Percentiles rank a stretch among this genome's conserved stretches.
These are phyloP conservation scores for Eolophus roseicapilla DNA, from an alignment of 2,113 vertebrate species.

Conservation along the genomic window DNA sequence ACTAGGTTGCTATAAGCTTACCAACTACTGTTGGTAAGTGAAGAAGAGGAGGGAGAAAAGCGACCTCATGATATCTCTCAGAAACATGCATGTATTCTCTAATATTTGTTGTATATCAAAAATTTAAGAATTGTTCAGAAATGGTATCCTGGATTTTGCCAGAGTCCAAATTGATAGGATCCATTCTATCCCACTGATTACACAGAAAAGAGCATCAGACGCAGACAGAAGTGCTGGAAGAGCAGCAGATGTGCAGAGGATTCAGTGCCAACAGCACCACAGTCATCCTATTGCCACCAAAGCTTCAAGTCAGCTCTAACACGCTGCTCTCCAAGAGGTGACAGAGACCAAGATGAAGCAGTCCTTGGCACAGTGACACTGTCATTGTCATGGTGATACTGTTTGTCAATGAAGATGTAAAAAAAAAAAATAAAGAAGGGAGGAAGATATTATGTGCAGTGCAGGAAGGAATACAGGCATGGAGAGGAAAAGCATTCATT, in stretches of 20 bases:
- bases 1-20: not conserved
- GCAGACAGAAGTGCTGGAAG: not conserved
- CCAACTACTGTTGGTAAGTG: not conserved
- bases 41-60: not conserved
- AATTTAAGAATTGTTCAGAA: not conserved
- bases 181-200: not conserved
- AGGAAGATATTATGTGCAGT: not conserved
- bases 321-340: not conserved
- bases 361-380: not conserved
- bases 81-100: not conserved
- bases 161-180: not conserved
- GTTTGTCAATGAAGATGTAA: not conserved
- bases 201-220: not conserved
- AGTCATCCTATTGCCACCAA: not conserved
- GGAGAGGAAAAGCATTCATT: not conserved
- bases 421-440: not conserved
- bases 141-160: not conserved
- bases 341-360: not conserved
- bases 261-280: accelerated
- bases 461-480: not conserved
- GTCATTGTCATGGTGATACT: not conserved
- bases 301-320: not conserved
- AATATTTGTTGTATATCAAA: not conserved
- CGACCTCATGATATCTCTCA: not conserved
- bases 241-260: not conserved